These are phyloP conservation scores for Bugulina stolonifera DNA, from an alignment of 2,888 invertebrate genomes.

Conservation along the genomic window DNA sequence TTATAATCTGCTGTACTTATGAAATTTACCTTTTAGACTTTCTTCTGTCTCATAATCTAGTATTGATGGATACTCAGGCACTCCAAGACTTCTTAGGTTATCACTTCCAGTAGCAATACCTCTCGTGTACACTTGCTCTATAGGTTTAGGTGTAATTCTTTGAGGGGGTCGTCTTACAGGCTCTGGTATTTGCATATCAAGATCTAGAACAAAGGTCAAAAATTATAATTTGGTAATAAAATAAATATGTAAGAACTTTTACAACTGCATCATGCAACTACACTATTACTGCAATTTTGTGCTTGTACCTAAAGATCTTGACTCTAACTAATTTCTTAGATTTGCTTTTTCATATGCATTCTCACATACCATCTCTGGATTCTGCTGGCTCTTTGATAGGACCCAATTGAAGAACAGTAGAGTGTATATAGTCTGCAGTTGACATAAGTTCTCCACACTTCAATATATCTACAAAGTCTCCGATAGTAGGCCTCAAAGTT, in stretches of 20 bases:
- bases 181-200: too few species aligned
- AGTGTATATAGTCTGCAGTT: not conserved
- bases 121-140: not conserved
- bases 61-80: not conserved
- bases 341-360: too few species aligned
- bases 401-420: not conserved
- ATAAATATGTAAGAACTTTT: too few species aligned
- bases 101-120: not conserved
- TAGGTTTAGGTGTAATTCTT: not conserved
- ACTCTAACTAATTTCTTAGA: too few species aligned
- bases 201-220: too few species aligned
- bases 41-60: not conserved
- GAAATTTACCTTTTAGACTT: not conserved
- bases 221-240: too few species aligned
- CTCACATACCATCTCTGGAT: not conserved
- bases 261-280: too few species aligned
- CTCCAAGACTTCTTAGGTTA: too few species aligned
- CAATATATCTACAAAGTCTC: constrained; percentile 2
- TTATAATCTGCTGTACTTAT: too few species aligned
- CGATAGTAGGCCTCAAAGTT: constrained; percentile 1
- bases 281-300: too few species aligned
- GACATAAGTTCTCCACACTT: not conserved
- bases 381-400: constrained; percentile 6
- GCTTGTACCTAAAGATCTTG: too few species aligned
- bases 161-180: too few species aligned